Evolutionary conservation across 2,888 invertebrate species (phyloP).

Genomic region (Morinoia aosen): DNA sequence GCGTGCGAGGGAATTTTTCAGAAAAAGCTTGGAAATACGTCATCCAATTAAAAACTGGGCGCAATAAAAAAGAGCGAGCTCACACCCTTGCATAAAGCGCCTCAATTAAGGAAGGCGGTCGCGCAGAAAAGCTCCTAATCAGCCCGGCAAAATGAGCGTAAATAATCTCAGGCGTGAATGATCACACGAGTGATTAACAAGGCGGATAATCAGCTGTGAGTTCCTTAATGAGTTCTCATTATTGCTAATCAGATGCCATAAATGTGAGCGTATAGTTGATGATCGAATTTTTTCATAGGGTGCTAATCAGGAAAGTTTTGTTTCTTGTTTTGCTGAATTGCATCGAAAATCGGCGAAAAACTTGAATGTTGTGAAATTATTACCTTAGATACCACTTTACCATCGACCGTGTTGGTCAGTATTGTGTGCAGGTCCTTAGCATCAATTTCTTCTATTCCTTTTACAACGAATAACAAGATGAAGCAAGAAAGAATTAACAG

Average conservation of each 20-base stretch:
- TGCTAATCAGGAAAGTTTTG: not conserved
- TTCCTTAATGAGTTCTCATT: constrained; percentile 25
- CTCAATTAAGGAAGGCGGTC: not conserved
- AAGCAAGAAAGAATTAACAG: too few relatives aligned
- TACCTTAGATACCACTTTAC: too few relatives aligned
- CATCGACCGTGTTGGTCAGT: too few relatives aligned
- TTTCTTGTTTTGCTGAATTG: not conserved
- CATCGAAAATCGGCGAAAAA: too few relatives aligned
- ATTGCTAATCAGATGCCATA: not conserved
- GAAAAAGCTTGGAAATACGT: not conserved
- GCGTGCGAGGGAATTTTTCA: not conserved
- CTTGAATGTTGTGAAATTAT: too few relatives aligned
- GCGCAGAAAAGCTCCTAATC: not conserved
- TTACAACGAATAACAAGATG: too few relatives aligned
- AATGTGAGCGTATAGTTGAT: not conserved
- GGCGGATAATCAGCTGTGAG: constrained; percentile 10
- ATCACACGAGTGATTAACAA: constrained; percentile 28
- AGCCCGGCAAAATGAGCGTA: not conserved
- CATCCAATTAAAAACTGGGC: constrained; percentile 32
- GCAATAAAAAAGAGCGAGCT: constrained; percentile 17
- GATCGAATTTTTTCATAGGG: not conserved
- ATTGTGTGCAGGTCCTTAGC: too few relatives aligned
- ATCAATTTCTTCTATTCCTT: too few relatives aligned
- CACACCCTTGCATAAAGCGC: not conserved
- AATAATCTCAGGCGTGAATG: constrained; percentile 23